These are phyloP conservation scores for Camponotus fellah DNA, from an alignment of 2,888 invertebrate genomes.

Conservation along the genomic window DNA sequence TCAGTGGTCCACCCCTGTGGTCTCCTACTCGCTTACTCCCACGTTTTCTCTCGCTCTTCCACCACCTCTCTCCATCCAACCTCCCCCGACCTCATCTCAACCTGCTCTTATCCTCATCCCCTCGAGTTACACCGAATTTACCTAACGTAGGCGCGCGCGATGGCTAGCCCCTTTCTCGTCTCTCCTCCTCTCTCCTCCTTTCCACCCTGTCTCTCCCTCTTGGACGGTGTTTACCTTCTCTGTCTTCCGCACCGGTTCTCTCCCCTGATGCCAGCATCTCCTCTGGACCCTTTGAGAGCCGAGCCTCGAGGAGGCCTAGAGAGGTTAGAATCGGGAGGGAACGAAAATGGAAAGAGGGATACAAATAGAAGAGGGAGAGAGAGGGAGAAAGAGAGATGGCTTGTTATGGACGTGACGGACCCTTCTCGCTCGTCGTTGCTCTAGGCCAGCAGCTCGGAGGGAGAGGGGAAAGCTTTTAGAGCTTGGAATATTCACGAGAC, in stretches of 20 bases:
- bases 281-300: constrained; percentile 77
- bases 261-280: constrained; percentile 76
- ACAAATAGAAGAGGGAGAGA: constrained; percentile 64
- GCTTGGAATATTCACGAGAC: constrained; percentile 85
- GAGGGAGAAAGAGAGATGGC: constrained; percentile 73
- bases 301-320: constrained; percentile 78
- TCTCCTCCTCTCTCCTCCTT: constrained; percentile 62
- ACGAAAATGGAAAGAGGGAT: constrained; percentile 50
- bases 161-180: constrained; percentile 66
- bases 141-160: constrained; percentile 83
- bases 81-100: constrained; percentile 59
- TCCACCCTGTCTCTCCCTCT: constrained; percentile 53
- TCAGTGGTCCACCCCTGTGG: constrained; percentile 80
- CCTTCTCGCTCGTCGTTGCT: constrained; percentile 83
- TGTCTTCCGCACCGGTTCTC: constrained; percentile 65
- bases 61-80: constrained; percentile 34
- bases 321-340: constrained; percentile 64
- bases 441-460: constrained; percentile 73
- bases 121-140: constrained; percentile 83
- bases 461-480: constrained; percentile 84
- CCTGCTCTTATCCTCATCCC: constrained; percentile 78
- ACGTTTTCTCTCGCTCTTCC: constrained; percentile 59
- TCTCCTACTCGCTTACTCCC: constrained; percentile 75
- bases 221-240: constrained; percentile 53
- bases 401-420: constrained; percentile 86